Evolutionary conservation across 2,113 vertebrate species (phyloP).

Genomic region (Charadrius vociferus): DNA sequence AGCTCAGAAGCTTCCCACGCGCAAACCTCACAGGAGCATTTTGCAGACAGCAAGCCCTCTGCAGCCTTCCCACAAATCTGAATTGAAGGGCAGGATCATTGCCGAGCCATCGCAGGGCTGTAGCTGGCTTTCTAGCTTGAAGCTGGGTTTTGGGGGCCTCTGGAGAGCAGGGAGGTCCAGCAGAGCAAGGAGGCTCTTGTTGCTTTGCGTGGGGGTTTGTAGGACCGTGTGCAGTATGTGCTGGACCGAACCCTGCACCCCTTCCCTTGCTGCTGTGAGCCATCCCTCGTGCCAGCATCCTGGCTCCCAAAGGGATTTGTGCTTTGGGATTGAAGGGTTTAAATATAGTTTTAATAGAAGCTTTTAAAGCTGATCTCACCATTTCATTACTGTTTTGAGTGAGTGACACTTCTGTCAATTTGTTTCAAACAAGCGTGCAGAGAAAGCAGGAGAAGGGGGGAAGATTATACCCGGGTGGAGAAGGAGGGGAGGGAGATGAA

Average conservation of each 20-base stretch:
- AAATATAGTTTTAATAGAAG: conserved; percentile 12
- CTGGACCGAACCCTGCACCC: not conserved
- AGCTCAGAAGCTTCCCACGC: not conserved
- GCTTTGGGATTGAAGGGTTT: not conserved
- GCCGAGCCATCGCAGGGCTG: not conserved
- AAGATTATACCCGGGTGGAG: not conserved
- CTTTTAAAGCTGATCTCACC: conserved; percentile 1
- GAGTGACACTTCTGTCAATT: not conserved
- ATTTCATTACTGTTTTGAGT: not conserved
- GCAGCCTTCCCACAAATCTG: rapidly evolving
- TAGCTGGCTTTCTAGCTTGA: not conserved
- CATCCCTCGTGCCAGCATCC: not conserved
- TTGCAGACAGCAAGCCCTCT: not conserved
- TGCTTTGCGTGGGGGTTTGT: not conserved
- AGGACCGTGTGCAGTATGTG: rapidly evolving
- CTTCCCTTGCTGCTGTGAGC: not conserved
- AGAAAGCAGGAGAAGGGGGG: not conserved
- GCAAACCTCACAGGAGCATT: rapidly evolving
- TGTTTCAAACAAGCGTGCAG: not conserved
- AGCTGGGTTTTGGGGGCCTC: not conserved
- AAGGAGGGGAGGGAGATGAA: not conserved
- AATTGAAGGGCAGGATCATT: not conserved
- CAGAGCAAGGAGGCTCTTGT: rapidly evolving
- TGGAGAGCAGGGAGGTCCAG: not conserved
- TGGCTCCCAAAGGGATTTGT: not conserved